These are phyloP conservation scores for Nudaria mundana DNA, from an alignment of 2,888 invertebrate species.

Conservation along the genomic window DNA sequence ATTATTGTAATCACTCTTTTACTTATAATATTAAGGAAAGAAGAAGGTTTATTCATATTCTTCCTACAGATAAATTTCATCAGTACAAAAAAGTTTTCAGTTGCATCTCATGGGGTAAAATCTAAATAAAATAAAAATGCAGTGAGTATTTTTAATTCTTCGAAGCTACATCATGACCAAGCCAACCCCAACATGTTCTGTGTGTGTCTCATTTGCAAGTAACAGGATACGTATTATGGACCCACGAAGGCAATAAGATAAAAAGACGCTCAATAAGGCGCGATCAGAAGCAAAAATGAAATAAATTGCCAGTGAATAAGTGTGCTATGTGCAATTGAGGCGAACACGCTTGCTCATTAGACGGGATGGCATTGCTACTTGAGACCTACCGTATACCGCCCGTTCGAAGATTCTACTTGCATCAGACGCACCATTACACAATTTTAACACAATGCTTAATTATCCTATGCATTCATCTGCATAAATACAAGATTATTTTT, in stretches of 20 bases:
- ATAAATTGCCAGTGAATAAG: conserved; percentile 80
- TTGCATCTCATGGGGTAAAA: conserved; percentile 31
- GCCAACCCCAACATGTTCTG: conserved; percentile 66
- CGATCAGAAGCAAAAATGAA: conserved; percentile 81
- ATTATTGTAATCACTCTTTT: conserved; percentile 66
- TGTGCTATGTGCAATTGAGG: conserved; percentile 78
- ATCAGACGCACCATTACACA: conserved; percentile 7
- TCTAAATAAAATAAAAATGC: conserved; percentile 35
- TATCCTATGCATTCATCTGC: conserved; percentile 18
- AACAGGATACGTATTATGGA: conserved; percentile 78
- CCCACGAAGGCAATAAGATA: conserved; percentile 78
- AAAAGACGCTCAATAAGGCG: conserved; percentile 80
- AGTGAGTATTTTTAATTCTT: conserved; percentile 69
- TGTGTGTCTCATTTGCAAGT: conserved; percentile 79
- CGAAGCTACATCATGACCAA: conserved; percentile 67
- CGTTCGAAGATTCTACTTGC: conserved; percentile 14
- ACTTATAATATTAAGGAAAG: no score
- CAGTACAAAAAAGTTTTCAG: conserved; percentile 22
- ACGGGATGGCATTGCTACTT: conserved; percentile 43
- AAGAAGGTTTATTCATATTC: no score
- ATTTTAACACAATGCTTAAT: conserved; percentile 23
- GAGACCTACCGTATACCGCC: conserved; percentile 21
- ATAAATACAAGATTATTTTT: conserved; percentile 27
- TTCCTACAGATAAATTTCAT: conserved; percentile 11
- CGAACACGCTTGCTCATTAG: conserved; percentile 80